Base-by-base conservation (phyloP, 2,797 vertebrate genomes). In the Sylvilagus floridanus region DNA sequence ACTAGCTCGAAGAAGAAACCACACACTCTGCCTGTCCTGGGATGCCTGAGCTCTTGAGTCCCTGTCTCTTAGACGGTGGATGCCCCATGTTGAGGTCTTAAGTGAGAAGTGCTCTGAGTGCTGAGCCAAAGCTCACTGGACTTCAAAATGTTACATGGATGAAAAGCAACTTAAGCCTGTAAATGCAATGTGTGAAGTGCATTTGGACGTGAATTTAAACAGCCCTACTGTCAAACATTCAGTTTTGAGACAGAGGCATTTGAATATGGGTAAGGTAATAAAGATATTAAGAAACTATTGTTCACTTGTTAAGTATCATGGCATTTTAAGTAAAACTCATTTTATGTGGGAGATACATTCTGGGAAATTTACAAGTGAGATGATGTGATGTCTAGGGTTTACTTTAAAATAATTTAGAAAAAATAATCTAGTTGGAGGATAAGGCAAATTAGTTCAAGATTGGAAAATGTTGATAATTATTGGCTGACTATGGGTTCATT, bases 1-100 rank as follows among this genome's bases (percentile, higher is more conserved):
- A 35, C 35, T 1, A 0, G 60, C 26, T 73, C 4, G 0, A 5
- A 0, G 4, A 37, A 50, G 85, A 37, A 28, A 54, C 54, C 35
- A 0, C 1, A 7, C 0, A 0, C n/a, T 35, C 30, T 35, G 24
- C 42, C 4, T 0, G 7, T 52, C 26, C 0, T 0, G 4, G 52
- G 7, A 26, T 4, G 3, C 21, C 7, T 11, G 14, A 12, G 73
- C 78, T 47, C 57, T 17, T 0, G 0, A 4, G 66, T 35, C 62
- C 54, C 35, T 19, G 7, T 47, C 0, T 72, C 81, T 66, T 16
- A 8, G 22, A 2, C 35, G 60, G 26, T 3, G 3, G 24, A 4
- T 8, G 7, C 7, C 19, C 35, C 0, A 0, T 6, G 1, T 1
- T 52, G 50, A 42, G 2, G 6, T 73, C 3, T 13, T 65, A 32